These are phyloP conservation scores for Onychomys leucogaster DNA, from an alignment of 2,797 vertebrate genomes.

Conservation along the genomic window DNA sequence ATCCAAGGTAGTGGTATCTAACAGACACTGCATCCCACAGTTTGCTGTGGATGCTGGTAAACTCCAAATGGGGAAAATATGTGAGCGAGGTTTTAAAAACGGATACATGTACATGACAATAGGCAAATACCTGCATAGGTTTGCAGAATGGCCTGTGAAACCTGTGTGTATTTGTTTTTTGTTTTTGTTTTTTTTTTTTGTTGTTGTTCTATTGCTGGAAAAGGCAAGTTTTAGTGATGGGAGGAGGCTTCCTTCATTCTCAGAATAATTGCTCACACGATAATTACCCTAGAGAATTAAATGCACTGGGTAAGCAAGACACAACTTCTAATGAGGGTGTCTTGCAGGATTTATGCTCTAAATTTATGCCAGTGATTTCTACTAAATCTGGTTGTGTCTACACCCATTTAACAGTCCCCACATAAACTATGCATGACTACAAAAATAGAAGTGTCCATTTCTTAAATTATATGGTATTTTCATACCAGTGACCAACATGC, in stretches of 20 bases:
- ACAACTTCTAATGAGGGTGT: background rate
- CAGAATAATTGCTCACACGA: constrained; percentile 24
- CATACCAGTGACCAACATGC: background rate
- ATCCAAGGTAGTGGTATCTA: constrained; percentile 91
- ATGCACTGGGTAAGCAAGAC: constrained; percentile 28
- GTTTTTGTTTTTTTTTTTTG: background rate
- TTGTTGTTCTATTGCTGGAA: background rate
- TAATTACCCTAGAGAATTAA: constrained; percentile 41
- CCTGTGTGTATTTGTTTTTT: background rate
- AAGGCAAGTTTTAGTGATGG: background rate
- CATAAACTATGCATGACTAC: constrained; percentile 67
- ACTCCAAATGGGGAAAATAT: constrained; percentile 88
- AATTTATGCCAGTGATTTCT: constrained; percentile 32
- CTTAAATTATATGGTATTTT: constrained; percentile 74
- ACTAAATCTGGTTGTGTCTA: constrained; percentile 42
- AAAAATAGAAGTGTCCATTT: constrained; percentile 71
- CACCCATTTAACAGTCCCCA: constrained; percentile 49
- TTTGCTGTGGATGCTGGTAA: constrained; percentile 90
- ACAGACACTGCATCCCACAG: constrained; percentile 90
- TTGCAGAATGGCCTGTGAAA: constrained; percentile 80
- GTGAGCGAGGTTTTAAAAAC: constrained; percentile 72
- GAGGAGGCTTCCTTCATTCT: background rate
- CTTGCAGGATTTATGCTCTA: background rate
- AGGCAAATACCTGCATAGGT: constrained; percentile 68
- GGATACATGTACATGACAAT: constrained; percentile 60